These are phyloP conservation scores for Malacosoma neustria DNA, from an alignment of 2,888 invertebrate genomes.

Conservation along the genomic window DNA sequence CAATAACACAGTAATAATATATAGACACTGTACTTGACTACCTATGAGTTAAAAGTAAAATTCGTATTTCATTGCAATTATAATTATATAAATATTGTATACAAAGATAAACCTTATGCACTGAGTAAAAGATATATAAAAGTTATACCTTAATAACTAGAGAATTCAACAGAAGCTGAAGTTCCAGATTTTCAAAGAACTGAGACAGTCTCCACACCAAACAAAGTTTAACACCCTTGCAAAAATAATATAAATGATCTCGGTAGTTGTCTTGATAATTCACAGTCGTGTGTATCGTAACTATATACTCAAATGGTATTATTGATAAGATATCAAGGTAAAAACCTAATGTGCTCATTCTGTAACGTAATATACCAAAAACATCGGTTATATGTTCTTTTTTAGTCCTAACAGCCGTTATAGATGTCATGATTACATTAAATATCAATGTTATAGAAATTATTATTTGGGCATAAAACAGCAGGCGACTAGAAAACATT, in stretches of 20 bases:
- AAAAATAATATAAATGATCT: slow-evolving; percentile 58
- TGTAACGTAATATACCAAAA: slow-evolving; percentile 45
- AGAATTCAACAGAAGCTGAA: slow-evolving; percentile 48
- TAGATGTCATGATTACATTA: slow-evolving; percentile 52
- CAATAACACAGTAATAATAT: slow-evolving; percentile 62
- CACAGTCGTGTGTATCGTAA: slow-evolving; percentile 43
- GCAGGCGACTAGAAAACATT: slow-evolving; percentile 44
- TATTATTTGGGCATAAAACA: slow-evolving; percentile 48
- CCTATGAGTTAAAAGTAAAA: too few relatives aligned
- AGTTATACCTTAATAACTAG: slow-evolving; percentile 45
- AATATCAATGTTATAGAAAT: slow-evolving; percentile 50
- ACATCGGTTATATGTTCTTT: slow-evolving; percentile 47
- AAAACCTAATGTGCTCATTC: slow-evolving; percentile 61
- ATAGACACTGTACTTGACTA: slow-evolving; percentile 55
- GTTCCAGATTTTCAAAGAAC: slow-evolving; percentile 59
- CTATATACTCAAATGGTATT: slow-evolving; percentile 65
- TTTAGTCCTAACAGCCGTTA: slow-evolving; percentile 64
- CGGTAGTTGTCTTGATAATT: slow-evolving; percentile 49
- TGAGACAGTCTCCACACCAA: slow-evolving; percentile 64
- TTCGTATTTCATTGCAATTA: too few relatives aligned
- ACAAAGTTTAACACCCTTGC: slow-evolving; percentile 69
- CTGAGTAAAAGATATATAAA: slow-evolving; percentile 5
- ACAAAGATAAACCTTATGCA: too few relatives aligned
- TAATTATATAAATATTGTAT: too few relatives aligned
- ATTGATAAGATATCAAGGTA: slow-evolving; percentile 65